Evolutionary conservation across 1,140 invertebrate genomes (phyloP).

Genomic region (Hylaeus volcanicus): DNA sequence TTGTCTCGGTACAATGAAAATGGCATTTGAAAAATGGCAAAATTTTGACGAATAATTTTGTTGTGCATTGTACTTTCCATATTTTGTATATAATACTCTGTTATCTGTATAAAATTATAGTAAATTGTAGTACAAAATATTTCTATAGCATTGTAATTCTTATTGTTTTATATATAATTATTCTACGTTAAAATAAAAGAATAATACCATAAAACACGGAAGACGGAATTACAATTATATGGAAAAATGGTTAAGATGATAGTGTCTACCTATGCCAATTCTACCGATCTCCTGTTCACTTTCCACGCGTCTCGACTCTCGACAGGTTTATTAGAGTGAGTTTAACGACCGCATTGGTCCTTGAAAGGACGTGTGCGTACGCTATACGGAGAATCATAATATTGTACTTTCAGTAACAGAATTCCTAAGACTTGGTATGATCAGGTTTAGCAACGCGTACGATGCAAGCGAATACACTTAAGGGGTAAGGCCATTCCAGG

Average conservation of each 20-base stretch:
- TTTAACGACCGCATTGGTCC: background rate
- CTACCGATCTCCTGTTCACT: background rate
- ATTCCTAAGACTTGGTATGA: background rate
- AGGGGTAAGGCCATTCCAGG: too few relatives aligned
- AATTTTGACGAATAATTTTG: too few relatives aligned
- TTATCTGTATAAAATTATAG: too few relatives aligned
- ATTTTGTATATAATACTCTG: too few relatives aligned
- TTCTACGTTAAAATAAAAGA: too few relatives aligned
- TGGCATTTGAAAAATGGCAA: too few relatives aligned
- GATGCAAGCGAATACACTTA: background rate
- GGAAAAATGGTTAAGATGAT: background rate
- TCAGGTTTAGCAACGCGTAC: background rate
- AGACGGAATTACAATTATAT: background rate
- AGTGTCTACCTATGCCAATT: background rate
- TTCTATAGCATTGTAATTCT: too few relatives aligned
- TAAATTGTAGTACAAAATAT: too few relatives aligned
- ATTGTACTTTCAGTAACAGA: background rate
- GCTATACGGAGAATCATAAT: background rate
- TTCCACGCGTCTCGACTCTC: background rate
- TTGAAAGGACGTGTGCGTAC: constrained; percentile 12
- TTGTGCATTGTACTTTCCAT: too few relatives aligned
- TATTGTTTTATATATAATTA: too few relatives aligned
- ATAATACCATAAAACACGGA: too few relatives aligned
- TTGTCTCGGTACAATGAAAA: too few relatives aligned
- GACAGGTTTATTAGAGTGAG: background rate